Evolutionary conservation across 2,888 invertebrate species (phyloP).

Genomic region (Pycnomerus fuliginosus): DNA sequence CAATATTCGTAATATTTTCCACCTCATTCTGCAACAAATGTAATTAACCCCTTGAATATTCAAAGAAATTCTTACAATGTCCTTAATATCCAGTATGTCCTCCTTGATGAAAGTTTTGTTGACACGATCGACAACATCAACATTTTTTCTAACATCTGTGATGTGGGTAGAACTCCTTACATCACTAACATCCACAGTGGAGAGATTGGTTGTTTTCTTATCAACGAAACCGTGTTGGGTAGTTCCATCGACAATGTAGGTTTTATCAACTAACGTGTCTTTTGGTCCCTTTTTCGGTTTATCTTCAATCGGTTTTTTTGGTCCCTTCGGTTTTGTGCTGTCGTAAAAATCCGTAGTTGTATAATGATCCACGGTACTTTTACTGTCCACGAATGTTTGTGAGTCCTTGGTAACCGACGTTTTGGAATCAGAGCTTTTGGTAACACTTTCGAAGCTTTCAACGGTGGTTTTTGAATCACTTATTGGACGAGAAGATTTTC

Average conservation of each 20-base stretch:
- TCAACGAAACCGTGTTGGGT: slow-evolving; percentile 32
- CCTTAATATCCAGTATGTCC: slow-evolving; percentile 62
- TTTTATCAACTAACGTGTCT: background rate
- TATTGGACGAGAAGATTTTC: background rate
- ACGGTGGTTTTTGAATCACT: slow-evolving; percentile 1
- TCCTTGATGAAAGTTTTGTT: slow-evolving; percentile 58
- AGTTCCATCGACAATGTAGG: slow-evolving; percentile 26
- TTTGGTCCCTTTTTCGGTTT: slow-evolving; percentile 12
- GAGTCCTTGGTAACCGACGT: slow-evolving; percentile 38
- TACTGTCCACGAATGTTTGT: slow-evolving; percentile 37
- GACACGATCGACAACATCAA: slow-evolving; percentile 48
- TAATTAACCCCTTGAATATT: slow-evolving; percentile 7
- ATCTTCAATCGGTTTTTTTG: slow-evolving; percentile 8
- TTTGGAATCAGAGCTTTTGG: slow-evolving; percentile 33
- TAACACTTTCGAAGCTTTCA: slow-evolving; percentile 2
- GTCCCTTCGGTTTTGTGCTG: slow-evolving; percentile 27
- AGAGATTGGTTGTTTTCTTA: slow-evolving; percentile 31
- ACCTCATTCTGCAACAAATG: slow-evolving; percentile 47
- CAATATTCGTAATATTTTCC: slow-evolving; percentile 50
- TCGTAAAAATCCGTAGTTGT: slow-evolving; percentile 32
- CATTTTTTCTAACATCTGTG: slow-evolving; percentile 27
- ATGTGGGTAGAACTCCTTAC: slow-evolving; percentile 27
- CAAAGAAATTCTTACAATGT: slow-evolving; percentile 47
- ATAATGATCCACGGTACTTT: slow-evolving; percentile 40
- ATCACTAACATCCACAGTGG: slow-evolving; percentile 14